phyloP scores from a whole-genome alignment of 92 coral and sea anemone genomes.

The Parazoanthus darwini region DNA sequence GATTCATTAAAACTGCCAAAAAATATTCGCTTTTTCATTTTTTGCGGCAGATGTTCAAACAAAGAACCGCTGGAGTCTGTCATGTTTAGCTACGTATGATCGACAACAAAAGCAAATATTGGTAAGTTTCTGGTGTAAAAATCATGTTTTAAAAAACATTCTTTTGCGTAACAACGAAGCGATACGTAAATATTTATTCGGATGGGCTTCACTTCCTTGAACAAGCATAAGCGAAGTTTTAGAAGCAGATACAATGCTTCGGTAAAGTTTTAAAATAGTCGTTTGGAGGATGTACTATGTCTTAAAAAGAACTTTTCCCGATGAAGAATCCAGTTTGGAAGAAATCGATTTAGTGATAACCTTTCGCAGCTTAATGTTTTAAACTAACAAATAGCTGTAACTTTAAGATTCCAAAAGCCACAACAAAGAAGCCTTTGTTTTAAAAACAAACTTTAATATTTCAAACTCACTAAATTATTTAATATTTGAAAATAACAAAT shows the following conservation, averaged over 20 bases:
- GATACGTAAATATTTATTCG: too few species aligned
- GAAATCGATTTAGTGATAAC: not conserved
- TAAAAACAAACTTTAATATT: not conserved
- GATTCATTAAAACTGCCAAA: not conserved
- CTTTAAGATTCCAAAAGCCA: not conserved
- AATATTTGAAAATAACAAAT: not conserved
- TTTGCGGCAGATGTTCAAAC: conserved; percentile 6
- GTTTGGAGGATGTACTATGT: too few species aligned
- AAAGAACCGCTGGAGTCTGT: not conserved
- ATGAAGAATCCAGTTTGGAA: not conserved
- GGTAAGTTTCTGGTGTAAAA: too few species aligned
- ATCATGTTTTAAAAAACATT: too few species aligned
- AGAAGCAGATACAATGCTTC: not conserved
- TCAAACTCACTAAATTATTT: not conserved
- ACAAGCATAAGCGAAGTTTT: too few species aligned
- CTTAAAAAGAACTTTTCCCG: not conserved
- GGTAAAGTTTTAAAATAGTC: not conserved
- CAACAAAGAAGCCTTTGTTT: not conserved
- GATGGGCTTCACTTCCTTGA: too few species aligned
- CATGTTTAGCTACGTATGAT: not conserved
- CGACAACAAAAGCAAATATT: not conserved
- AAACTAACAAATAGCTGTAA: not conserved
- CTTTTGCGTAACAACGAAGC: too few species aligned
- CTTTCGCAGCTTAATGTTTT: not conserved
- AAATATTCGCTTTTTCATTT: not conserved